phyloP scores from a whole-genome alignment of 2,888 invertebrate genomes.

The Aporophyla lueneburgensis region DNA sequence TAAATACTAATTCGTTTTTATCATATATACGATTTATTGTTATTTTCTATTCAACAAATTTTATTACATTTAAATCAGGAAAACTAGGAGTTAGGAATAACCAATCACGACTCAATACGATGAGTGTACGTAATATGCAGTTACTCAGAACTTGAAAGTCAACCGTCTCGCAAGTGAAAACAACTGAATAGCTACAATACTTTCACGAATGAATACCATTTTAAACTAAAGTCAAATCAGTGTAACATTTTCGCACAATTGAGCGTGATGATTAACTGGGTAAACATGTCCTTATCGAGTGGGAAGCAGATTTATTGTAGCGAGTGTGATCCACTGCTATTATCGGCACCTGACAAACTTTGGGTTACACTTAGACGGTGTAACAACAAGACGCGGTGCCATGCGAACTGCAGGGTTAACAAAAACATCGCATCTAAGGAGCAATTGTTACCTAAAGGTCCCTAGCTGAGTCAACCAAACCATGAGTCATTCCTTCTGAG shows the following conservation, averaged over 20 bases:
- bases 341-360: conserved; percentile 64
- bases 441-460: conserved; percentile 6
- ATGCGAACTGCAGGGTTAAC: conserved; percentile 40
- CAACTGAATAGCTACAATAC: conserved; percentile 63
- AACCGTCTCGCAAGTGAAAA: conserved; percentile 64
- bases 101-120: conserved; percentile 50
- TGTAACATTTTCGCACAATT: conserved; percentile 36
- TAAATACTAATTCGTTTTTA: not conserved
- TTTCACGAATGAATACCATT: conserved; percentile 61
- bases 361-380: conserved; percentile 50
- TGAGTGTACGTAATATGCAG: conserved; percentile 54
- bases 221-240: conserved; percentile 35
- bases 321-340: conserved; percentile 53
- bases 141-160: conserved; percentile 66
- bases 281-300: conserved; percentile 48
- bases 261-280: conserved; percentile 15
- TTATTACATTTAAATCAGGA: conserved; percentile 33
- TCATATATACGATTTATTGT: not conserved
- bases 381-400: conserved; percentile 32
- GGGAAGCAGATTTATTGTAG: conserved; percentile 48
- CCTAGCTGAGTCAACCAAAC: conserved; percentile 33
- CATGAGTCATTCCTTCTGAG: conserved; percentile 14
- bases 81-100: conserved; percentile 37
- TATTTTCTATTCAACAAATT: not conserved
- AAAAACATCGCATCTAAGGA: conserved; percentile 15